Base-by-base conservation (phyloP, 2,113 vertebrate species). In the Theristicus caerulescens region DNA sequence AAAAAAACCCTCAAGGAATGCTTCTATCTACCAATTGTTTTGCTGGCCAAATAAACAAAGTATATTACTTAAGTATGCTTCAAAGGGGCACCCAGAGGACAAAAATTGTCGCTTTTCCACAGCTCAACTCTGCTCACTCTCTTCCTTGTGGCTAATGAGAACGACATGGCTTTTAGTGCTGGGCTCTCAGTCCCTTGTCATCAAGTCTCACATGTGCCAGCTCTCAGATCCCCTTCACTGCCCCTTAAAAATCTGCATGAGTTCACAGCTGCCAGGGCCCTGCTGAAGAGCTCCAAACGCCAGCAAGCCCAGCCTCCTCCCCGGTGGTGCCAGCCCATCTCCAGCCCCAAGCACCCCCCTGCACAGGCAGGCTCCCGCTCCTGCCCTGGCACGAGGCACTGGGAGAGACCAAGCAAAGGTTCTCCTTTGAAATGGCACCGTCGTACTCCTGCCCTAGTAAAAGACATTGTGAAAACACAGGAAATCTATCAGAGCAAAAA, bases 181-280 rank as follows among this genome's bases (percentile, higher is more conserved):
- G 29, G 13, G n/a, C 3, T 46, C 46, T 25, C 61, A 58, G 21
- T 46, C 11, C 36, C 38, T 88, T 89, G 22, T 38, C 57, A 32
- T 31, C 29, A 59, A 51, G 20, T 62, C 32, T 57, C 5, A 0
- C 0, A 0, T 20, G 7, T 62, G 38, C 17, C 69, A 62, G 38
- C 24, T 34, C 47, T 66, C 42, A 51, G 61, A 46, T 71, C 26
- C 51, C 44, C 9, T 83, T 72, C 34, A 10, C 32, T 51, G 27
- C 27, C 16, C 62, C 36, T 65, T 71, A 64, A 71, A 86, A 47
- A 25, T 29, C n/a, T 22, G 10, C 7, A 9, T 1, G 10, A 77
- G 21, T 40, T 73, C 51, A 29, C 22, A 31, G 38, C 31, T 82
- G 42, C 65, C 61, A 67, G 52, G n/a, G 34, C 31, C 44, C 16